Percentiles rank a stretch among this genome's conserved stretches.
Conservation (phyloP, 2,888 invertebrate genomes). For the Psylliodes chrysocephalus region DNA sequence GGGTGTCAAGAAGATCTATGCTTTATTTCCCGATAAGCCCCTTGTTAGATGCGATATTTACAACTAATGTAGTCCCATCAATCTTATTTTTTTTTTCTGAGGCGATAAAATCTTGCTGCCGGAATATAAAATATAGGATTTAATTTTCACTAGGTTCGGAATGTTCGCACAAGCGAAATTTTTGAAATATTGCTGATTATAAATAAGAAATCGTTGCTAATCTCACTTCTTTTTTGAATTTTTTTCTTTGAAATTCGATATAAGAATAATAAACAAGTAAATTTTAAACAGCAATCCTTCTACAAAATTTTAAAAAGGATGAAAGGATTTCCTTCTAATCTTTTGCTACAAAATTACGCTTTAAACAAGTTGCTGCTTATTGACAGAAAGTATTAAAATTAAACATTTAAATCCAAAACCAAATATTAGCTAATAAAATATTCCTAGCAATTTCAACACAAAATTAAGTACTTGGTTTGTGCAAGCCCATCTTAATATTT, state of each 20-base stretch:
- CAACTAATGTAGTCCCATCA: constrained; percentile 5
- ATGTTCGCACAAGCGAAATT: too few species aligned
- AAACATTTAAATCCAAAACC: neutral
- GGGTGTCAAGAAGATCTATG: constrained; percentile 26
- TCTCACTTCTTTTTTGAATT: too few species aligned
- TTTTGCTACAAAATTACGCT: too few species aligned
- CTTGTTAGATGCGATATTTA: constrained; percentile 1
- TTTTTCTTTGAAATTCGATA: too few species aligned
- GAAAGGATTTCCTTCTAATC: too few species aligned
- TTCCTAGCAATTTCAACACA: neutral
- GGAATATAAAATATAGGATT: constrained; percentile 18
- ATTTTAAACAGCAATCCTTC: too few species aligned
- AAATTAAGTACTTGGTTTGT: neutral
- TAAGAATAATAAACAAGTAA: too few species aligned
- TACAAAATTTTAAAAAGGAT: too few species aligned
- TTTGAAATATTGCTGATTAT: too few species aligned
- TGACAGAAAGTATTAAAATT: neutral
- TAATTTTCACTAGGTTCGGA: neutral
- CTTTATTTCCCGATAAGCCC: constrained; percentile 8
- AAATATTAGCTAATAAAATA: neutral
- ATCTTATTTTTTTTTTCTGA: constrained; percentile 17
- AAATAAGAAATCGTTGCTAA: too few species aligned
- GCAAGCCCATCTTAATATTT: neutral
- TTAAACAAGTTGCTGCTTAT: too few species aligned
- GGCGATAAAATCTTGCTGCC: neutral